Base-by-base conservation (phyloP, 2,888 invertebrate genomes). In the Hoplodrina blanda region DNA sequence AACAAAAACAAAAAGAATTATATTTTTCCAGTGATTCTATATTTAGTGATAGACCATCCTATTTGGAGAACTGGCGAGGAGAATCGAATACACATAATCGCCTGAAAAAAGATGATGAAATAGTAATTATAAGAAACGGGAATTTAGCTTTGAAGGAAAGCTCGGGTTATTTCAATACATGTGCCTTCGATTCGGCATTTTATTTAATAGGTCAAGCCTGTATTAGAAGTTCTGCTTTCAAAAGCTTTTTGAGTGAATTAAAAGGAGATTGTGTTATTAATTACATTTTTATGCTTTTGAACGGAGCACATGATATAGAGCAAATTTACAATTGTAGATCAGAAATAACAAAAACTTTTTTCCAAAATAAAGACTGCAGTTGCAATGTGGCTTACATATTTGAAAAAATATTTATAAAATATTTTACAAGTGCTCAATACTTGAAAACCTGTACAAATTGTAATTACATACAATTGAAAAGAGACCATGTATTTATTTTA, bases 11-110 rank as follows among this genome's bases (percentile, higher is more conserved):
- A 52, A 52, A 52, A 52, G 52, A 52, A 52, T 52, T 52, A 52
- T 52, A 52, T 52, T 52, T 52, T 52, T 52, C 20, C 52, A 52
- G 52, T 52, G 20, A 52, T 52, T 52, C 52, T 52, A 52, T 52
- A 52, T 52, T 52, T 52, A 52, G 52, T 52, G 52, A 52, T 52
- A 52, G 52, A 52, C 52, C 52, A 52, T 52, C 52, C 52, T 52
- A 52, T 52, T 57, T 57, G 57, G 57, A 55, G 55, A 55, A 55
- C n/a, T 57, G 57, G 57, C 57, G 57, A 57, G 57, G 20, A 57
- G 57, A 57, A 57, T 57, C 20, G 57, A 57, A 57, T 57, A 57
- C 57, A 44, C 57, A 57, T 19, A 57, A 57, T 57, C 57, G 20
- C 57, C 57, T 57, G 33, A 20, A 20, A 57, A 57, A 57, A 57